Conservation (phyloP, 2,888 invertebrate species). For the Stenoptilia bipunctidactyla region DNA sequence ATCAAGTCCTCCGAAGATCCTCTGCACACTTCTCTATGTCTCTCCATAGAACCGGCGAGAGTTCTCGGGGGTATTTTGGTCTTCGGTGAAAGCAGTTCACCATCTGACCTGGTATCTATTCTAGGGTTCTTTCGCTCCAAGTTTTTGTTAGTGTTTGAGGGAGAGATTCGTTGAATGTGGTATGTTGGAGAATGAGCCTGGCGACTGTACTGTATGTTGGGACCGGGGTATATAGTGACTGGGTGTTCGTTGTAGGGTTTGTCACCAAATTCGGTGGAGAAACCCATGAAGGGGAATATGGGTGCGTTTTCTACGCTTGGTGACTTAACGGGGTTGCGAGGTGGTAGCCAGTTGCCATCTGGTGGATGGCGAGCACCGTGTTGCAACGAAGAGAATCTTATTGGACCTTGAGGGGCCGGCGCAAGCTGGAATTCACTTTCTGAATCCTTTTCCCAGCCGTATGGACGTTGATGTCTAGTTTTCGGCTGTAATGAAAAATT, state of each 20-base stretch:
- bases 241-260: conserved; percentile 75
- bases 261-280: conserved; percentile 59
- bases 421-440: conserved; percentile 56
- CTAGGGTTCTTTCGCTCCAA: conserved; percentile 41
- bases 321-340: conserved; percentile 44
- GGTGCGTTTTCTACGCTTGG: conserved; percentile 57
- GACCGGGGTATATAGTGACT: conserved; percentile 76
- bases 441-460: conserved; percentile 77
- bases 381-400: conserved; percentile 77
- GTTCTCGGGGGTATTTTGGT: conserved; percentile 77
- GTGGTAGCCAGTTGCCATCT: conserved; percentile 53
- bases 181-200: conserved; percentile 56
- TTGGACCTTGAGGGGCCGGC: conserved; percentile 72
- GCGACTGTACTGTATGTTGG: conserved; percentile 47
- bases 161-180: conserved; percentile 45
- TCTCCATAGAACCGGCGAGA: conserved; percentile 78
- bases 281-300: conserved; percentile 63
- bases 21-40: conserved; percentile 84
- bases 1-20: conserved; percentile 65
- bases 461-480: conserved; percentile 81
- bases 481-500: conserved; percentile 73
- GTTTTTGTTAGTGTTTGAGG: conserved; percentile 48
- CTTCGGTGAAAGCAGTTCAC: conserved; percentile 56
- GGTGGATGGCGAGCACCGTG: conserved; percentile 67
- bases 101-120: conserved; percentile 52